Conservation (phyloP, 2,113 vertebrate species). For the Edolisoma coerulescens region DNA sequence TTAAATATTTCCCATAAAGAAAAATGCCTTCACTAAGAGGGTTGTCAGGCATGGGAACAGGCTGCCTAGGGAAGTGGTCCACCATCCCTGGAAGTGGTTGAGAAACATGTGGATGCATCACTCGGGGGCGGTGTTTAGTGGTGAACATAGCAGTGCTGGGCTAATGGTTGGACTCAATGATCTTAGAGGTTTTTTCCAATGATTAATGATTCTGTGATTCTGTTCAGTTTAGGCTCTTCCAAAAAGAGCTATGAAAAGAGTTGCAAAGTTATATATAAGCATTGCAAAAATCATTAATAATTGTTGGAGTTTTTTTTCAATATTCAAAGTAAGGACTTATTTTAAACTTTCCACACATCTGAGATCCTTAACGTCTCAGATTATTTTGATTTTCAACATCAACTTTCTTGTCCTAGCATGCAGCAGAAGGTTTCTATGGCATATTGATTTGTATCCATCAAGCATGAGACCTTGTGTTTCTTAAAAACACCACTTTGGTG, state of each 20-base stretch:
- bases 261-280: background rate
- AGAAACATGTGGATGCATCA: background rate
- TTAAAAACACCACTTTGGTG: accelerated
- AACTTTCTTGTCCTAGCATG: background rate
- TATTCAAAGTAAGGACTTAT: background rate
- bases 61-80: background rate
- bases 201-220: background rate
- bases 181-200: background rate
- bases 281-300: background rate
- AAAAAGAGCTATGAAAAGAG: background rate
- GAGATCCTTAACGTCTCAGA: background rate
- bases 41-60: background rate
- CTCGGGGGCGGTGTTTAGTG: background rate
- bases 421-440: background rate
- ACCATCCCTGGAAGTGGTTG: background rate
- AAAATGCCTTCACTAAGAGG: background rate
- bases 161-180: background rate
- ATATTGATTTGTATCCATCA: background rate
- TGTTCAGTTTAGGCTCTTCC: background rate
- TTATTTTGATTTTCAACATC: background rate
- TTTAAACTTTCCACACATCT: background rate
- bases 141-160: background rate
- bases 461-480: no score
- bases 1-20: background rate
- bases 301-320: background rate